These are phyloP conservation scores for Turritopsis dohrnii DNA, from an alignment of 30 jellyfish, hydroid and myxozoan genomes.

Conservation along the genomic window DNA sequence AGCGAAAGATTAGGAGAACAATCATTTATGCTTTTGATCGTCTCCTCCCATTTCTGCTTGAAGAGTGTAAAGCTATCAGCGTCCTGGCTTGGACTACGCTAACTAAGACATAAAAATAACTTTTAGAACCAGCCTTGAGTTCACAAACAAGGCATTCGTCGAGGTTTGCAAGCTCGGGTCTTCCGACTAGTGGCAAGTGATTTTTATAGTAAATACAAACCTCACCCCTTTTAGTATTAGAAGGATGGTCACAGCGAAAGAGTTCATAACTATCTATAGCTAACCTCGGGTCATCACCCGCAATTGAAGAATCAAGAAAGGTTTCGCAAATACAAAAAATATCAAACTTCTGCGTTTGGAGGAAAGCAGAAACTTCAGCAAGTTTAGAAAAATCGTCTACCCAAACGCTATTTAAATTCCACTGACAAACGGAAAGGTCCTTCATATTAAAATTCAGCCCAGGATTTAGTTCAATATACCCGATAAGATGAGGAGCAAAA, in stretches of 20 bases:
- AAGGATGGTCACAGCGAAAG: not conserved
- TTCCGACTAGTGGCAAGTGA: not conserved
- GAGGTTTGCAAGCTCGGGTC: not conserved
- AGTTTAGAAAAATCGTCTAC: not conserved
- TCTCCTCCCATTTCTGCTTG: not conserved
- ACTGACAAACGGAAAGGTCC: not conserved
- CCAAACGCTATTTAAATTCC: not conserved
- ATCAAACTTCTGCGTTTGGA: not conserved
- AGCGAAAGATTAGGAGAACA: not conserved
- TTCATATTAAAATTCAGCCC: not conserved
- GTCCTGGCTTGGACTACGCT: not conserved
- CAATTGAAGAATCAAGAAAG: too few species aligned
- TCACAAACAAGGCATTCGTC: not conserved
- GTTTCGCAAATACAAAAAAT: not conserved
- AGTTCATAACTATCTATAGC: not conserved
- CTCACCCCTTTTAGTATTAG: not conserved
- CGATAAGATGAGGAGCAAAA: too few species aligned
- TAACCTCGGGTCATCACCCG: not conserved
- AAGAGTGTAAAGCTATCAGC: not conserved
- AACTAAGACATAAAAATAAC: too few species aligned
- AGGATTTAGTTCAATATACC: not conserved
- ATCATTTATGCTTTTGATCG: not conserved
- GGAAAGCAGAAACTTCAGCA: not conserved
- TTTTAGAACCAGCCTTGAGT: not conserved
- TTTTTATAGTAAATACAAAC: not conserved